A percentile compares a stretch with the other conserved stretches of the same genome.
These are phyloP conservation scores for Acleris holmiana DNA, from an alignment of 2,888 invertebrate species.

Conservation along the genomic window DNA sequence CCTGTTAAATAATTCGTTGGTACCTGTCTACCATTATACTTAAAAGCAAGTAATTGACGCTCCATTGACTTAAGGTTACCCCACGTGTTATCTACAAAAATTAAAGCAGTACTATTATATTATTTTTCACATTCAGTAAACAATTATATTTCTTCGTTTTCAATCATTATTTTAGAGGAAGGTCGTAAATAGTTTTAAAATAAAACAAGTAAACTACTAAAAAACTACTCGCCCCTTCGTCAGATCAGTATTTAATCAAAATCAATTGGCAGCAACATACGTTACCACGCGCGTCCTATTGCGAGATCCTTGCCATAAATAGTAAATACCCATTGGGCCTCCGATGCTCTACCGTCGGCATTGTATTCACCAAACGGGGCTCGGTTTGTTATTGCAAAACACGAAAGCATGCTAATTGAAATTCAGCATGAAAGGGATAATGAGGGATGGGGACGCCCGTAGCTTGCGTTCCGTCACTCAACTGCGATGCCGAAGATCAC, in stretches of 20 bases:
- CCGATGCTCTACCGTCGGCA: constrained; percentile 40
- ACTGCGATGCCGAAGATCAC: constrained; percentile 57
- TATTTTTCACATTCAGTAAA: too few relatives aligned
- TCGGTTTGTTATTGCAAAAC: constrained; percentile 76
- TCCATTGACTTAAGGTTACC: too few relatives aligned
- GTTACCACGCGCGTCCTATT: constrained; percentile 32
- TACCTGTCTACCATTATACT: too few relatives aligned
- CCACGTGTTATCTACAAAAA: too few relatives aligned
- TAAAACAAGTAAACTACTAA: background rate
- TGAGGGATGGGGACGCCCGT: constrained; percentile 62
- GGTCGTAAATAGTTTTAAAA: too few relatives aligned
- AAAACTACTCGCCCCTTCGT: background rate
- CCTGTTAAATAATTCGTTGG: too few relatives aligned
- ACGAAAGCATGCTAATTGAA: constrained; percentile 81
- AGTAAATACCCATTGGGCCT: constrained; percentile 33
- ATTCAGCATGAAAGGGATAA: constrained; percentile 84
- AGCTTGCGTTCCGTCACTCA: constrained; percentile 63
- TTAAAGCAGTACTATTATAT: too few relatives aligned
- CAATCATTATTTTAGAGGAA: too few relatives aligned
- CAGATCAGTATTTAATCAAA: constrained; percentile 42
- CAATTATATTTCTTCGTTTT: too few relatives aligned
- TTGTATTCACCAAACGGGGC: constrained; percentile 59
- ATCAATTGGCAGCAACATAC: constrained; percentile 43
- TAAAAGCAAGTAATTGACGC: too few relatives aligned
- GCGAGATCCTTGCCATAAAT: constrained; percentile 27